Percentiles rank a stretch among this genome's conserved stretches.
Conservation (phyloP, 2,113 vertebrate species). For the Rhynchomys soricoides region DNA sequence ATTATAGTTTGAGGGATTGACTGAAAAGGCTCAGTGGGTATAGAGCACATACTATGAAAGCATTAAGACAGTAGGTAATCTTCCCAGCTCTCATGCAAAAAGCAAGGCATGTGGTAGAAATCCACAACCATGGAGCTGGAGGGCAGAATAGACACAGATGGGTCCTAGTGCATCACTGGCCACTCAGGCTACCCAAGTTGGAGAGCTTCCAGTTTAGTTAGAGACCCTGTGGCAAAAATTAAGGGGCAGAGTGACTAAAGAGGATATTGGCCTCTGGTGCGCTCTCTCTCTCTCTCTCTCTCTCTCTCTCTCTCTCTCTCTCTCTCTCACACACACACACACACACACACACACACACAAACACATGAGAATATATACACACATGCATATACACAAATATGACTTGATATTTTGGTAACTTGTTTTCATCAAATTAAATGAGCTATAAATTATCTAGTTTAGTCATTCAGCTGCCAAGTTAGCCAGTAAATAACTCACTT, state of each 20-base stretch:
- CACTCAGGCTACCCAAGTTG: background rate
- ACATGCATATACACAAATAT: background rate
- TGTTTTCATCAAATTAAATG: constrained; percentile 43
- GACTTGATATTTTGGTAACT: constrained; percentile 12
- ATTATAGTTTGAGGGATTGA: background rate
- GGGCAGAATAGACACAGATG: background rate
- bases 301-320: too few relatives aligned
- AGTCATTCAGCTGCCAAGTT: background rate
- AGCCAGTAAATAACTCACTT: background rate
- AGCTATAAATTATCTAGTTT: constrained; percentile 41
- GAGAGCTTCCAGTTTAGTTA: background rate
- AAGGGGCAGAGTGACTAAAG: background rate
- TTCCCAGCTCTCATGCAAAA: background rate
- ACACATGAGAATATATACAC: background rate
- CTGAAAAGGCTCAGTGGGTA: background rate
- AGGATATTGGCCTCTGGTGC: background rate
- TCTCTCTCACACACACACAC: too few relatives aligned
- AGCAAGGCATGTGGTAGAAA: background rate
- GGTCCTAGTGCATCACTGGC: background rate
- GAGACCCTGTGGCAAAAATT: background rate
- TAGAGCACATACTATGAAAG: background rate
- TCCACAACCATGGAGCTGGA: background rate
- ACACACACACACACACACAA: background rate
- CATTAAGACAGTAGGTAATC: background rate
- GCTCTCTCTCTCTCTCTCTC: too few relatives aligned